Evolutionary conservation across 2,113 vertebrate genomes (phyloP).

Genomic region (Tragelaphus scriptus): DNA sequence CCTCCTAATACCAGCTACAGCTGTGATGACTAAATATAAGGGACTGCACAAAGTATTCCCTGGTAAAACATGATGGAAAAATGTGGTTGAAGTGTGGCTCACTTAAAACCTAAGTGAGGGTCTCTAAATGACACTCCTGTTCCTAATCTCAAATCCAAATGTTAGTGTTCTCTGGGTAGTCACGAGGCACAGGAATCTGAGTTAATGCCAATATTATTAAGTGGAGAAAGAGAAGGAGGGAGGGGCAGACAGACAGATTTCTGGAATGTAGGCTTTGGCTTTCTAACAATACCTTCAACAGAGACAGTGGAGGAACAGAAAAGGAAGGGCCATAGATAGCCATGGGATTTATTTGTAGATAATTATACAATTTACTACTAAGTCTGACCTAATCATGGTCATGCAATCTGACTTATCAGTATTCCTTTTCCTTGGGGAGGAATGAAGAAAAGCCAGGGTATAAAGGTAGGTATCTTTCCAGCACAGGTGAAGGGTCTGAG

Average conservation of each 20-base stretch:
- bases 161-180: background rate
- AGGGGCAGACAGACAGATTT: background rate
- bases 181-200: background rate
- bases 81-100: background rate
- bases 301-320: background rate
- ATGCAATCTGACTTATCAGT: background rate
- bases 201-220: background rate
- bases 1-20: background rate
- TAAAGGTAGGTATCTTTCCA: background rate
- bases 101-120: background rate
- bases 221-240: background rate
- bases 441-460: background rate
- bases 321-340: background rate
- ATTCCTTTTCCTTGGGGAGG: background rate
- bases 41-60: background rate
- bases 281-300: background rate
- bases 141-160: background rate
- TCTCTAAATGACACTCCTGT: background rate
- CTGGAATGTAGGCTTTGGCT: background rate
- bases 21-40: conserved; percentile 13
- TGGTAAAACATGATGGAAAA: background rate
- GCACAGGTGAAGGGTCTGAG: background rate
- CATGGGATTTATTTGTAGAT: background rate
- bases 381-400: background rate
- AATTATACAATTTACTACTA: background rate